Percentiles rank a stretch among this genome's conserved stretches.
Evolutionary conservation across 1,140 invertebrate species (phyloP).

Genomic region (Drosophila lacteicornis): DNA sequence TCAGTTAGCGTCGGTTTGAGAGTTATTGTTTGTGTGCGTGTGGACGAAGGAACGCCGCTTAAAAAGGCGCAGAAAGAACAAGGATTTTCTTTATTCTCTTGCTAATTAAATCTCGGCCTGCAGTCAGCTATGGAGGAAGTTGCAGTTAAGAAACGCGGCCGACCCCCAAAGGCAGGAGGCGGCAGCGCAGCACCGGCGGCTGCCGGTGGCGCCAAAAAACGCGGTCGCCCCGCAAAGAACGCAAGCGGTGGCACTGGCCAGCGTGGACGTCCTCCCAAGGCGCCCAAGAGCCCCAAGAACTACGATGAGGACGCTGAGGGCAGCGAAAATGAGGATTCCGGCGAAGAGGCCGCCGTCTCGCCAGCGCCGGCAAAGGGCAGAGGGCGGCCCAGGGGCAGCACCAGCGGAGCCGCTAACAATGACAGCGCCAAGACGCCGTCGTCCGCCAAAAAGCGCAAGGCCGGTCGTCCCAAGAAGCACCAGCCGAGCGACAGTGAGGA

Average conservation of each 20-base stretch:
- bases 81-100: constrained; percentile 35
- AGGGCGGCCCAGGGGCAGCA: constrained; percentile 61
- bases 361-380: constrained; percentile 56
- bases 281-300: constrained; percentile 17
- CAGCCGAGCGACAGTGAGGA: constrained; percentile 64
- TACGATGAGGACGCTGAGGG: constrained; percentile 30
- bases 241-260: constrained; percentile 16
- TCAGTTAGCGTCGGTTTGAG: constrained; percentile 12
- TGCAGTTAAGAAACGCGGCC: constrained; percentile 60
- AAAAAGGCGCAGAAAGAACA: constrained; percentile 52
- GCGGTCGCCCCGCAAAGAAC: constrained; percentile 57
- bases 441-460: constrained; percentile 62
- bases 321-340: constrained; percentile 38
- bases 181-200: constrained; percentile 2
- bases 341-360: constrained; percentile 1
- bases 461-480: constrained; percentile 56
- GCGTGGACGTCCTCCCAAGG: constrained; percentile 47
- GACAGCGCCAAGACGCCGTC: constrained; percentile 31
- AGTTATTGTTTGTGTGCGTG: constrained; percentile 19
- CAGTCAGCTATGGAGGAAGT: constrained; percentile 54
- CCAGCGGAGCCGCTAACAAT: neutral
- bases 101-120: constrained; percentile 21
- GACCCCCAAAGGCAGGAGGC: constrained; percentile 50
- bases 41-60: constrained; percentile 53
- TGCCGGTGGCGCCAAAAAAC: constrained; percentile 39